phyloP scores from a whole-genome alignment of 2,113 vertebrate species.

The Cichladusa arquata region DNA sequence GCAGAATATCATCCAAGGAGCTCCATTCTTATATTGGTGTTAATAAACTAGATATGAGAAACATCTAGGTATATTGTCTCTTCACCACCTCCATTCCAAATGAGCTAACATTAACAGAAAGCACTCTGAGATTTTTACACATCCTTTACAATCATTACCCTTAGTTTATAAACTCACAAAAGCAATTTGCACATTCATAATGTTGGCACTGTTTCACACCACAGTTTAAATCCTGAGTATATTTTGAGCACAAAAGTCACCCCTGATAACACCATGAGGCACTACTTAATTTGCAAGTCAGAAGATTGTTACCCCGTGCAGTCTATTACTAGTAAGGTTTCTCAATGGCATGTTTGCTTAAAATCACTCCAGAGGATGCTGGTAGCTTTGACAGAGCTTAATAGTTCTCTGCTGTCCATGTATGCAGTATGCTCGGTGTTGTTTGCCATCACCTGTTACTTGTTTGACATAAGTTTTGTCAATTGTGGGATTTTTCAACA shows the following conservation, averaged over 20 bases:
- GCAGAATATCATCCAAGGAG: not conserved
- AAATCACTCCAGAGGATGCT: not conserved
- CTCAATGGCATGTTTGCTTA: conserved; percentile 3
- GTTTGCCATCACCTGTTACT: not conserved
- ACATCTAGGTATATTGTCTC: not conserved
- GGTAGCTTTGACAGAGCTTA: not conserved
- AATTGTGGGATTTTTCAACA: not conserved
- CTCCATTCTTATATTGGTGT: not conserved
- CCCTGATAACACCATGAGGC: not conserved
- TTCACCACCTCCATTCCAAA: not conserved
- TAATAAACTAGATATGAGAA: not conserved
- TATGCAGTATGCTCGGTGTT: not conserved
- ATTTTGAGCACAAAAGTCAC: not conserved
- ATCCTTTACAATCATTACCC: not conserved
- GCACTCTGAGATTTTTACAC: not conserved
- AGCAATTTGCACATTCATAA: not conserved
- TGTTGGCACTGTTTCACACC: not conserved
- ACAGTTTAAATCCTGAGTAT: not conserved
- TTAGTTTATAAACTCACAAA: not conserved
- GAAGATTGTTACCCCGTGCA: not conserved
- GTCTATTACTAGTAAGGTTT: not conserved
- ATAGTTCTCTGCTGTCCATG: not conserved
- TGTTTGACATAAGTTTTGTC: not conserved
- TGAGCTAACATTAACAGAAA: not conserved
- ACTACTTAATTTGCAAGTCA: not conserved